A percentile compares a stretch with the other conserved stretches of the same genome.
These are phyloP conservation scores for Bufo gargarizans DNA, from an alignment of 2,113 vertebrate species.

Conservation along the genomic window DNA sequence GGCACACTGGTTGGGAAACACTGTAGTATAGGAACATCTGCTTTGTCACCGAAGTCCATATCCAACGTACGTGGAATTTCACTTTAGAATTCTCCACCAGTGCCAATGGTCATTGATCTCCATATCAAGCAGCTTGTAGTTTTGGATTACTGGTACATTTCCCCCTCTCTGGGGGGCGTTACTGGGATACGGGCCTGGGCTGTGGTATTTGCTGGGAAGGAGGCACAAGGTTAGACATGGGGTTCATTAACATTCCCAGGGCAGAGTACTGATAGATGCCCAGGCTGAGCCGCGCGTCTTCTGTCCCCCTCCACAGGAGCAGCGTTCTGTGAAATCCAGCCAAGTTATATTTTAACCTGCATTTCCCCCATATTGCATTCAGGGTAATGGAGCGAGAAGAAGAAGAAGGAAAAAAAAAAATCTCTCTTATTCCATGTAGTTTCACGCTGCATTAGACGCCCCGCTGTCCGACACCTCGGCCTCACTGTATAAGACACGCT, in stretches of 20 bases:
- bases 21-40: background rate
- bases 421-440: conserved; percentile 30
- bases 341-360: background rate
- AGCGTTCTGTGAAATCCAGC: background rate
- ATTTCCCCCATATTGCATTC: background rate
- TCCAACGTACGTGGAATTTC: background rate
- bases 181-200: background rate
- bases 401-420: background rate
- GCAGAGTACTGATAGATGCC: conserved; percentile 14
- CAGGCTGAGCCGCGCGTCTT: background rate
- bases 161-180: background rate
- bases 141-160: conserved; percentile 11
- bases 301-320: background rate
- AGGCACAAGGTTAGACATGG: background rate
- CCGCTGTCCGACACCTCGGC: background rate
- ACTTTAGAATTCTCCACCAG: background rate
- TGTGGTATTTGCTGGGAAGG: conserved; percentile 5
- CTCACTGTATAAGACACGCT: background rate
- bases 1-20: too few species aligned
- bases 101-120: background rate
- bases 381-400: conserved; percentile 6
- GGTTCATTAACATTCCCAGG: conserved; percentile 39
- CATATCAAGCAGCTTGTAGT: background rate
- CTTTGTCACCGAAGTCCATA: background rate
- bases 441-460: conserved; percentile 34